These are phyloP conservation scores for Pollenia griseotomentosa DNA, from an alignment of 2,888 invertebrate genomes.

Conservation along the genomic window DNA sequence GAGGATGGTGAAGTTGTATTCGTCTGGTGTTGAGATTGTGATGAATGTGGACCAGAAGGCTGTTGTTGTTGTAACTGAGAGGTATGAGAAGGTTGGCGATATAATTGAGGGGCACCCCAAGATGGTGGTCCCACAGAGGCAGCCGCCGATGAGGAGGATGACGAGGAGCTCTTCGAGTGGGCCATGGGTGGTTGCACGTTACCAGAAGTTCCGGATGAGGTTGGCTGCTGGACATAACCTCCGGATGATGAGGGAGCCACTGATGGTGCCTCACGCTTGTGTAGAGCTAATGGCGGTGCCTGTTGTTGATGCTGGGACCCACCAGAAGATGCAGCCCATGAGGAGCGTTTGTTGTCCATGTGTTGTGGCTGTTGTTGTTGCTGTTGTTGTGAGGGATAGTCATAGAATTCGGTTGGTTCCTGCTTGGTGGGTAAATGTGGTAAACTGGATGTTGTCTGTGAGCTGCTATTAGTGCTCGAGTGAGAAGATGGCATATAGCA, in stretches of 20 bases:
- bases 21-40: conserved; percentile 76
- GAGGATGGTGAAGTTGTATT: conserved; percentile 84
- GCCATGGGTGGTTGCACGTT: conserved; percentile 82
- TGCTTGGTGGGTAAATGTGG: conserved; percentile 84
- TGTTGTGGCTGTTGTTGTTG: conserved; percentile 74
- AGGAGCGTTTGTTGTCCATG: conserved; percentile 82
- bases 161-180: conserved; percentile 83
- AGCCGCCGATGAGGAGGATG: conserved; percentile 79
- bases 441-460: conserved; percentile 77
- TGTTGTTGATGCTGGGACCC: conserved; percentile 79
- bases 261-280: conserved; percentile 83
- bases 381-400: conserved; percentile 79
- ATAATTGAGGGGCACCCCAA: conserved; percentile 84
- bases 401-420: conserved; percentile 84
- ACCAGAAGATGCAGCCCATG: conserved; percentile 83
- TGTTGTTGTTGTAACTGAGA: conserved; percentile 82
- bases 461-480: conserved; percentile 73
- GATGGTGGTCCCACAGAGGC: conserved; percentile 82
- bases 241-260: conserved; percentile 77
- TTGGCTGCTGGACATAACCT: conserved; percentile 78
- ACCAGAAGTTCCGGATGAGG: conserved; percentile 75
- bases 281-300: conserved; percentile 83
- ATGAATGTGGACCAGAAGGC: conserved; percentile 79
- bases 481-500: conserved; percentile 87
- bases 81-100: conserved; percentile 80